phyloP scores from a whole-genome alignment of 2,888 invertebrate species.

The Fragum fragum region DNA sequence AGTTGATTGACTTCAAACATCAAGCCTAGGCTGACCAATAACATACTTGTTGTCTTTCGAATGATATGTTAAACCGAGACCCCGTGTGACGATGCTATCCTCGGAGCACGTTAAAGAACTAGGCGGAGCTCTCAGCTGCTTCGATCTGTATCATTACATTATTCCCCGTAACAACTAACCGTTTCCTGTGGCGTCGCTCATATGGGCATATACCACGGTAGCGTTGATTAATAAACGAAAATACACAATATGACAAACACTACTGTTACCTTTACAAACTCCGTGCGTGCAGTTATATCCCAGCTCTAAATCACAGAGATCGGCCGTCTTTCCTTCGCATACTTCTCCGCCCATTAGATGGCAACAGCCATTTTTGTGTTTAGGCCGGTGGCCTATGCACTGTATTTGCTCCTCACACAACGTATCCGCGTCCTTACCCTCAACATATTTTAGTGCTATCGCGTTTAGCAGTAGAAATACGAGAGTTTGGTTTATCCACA shows the following conservation, averaged over 20 bases:
- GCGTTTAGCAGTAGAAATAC: not conserved
- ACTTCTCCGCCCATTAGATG: constrained; percentile 22
- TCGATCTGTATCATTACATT: too few species aligned
- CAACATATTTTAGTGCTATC: not conserved
- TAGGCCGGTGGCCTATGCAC: constrained; percentile 9
- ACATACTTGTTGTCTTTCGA: too few species aligned
- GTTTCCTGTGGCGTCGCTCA: too few species aligned
- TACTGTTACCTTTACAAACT: constrained; percentile 37
- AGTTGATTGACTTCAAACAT: too few species aligned
- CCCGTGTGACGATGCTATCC: too few species aligned
- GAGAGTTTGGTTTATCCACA: not conserved
- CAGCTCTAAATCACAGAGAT: constrained; percentile 28
- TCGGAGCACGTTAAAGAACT: too few species aligned
- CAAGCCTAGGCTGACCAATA: too few species aligned
- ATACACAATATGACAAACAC: not conserved
- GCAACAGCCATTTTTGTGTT: constrained; percentile 15
- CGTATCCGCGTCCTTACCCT: not conserved
- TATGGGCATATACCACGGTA: too few species aligned
- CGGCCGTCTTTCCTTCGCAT: not conserved
- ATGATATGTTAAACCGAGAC: too few species aligned
- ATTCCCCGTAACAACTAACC: too few species aligned
- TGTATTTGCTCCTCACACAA: not conserved
- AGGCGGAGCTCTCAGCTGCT: too few species aligned
- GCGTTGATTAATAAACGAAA: too few species aligned
- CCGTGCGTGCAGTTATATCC: constrained; percentile 35